Percentiles rank a stretch among this genome's conserved stretches.
Evolutionary conservation across 2,888 invertebrate species (phyloP).

Genomic region (Marronus borbonicus): DNA sequence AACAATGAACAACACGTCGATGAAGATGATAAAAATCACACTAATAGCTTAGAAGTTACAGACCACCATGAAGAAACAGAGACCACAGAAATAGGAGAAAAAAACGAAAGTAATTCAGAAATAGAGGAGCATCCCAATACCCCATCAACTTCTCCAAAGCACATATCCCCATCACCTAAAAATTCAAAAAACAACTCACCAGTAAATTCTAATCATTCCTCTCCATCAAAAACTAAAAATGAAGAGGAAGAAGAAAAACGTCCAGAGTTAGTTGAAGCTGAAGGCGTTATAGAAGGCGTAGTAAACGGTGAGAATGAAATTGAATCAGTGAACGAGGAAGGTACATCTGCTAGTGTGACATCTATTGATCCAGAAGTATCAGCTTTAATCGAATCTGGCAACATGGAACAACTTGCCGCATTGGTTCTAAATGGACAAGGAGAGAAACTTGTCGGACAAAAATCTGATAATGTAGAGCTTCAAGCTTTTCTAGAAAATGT

Average conservation of each 20-base stretch:
- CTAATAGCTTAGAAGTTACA: conserved; percentile 24
- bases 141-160: conserved; percentile 42
- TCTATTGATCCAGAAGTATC: conserved; percentile 76
- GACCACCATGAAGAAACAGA: conserved; percentile 47
- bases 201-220: conserved; percentile 57
- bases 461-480: conserved; percentile 83
- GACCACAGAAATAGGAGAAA: conserved; percentile 52
- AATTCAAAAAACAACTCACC: conserved; percentile 28
- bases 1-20: conserved; percentile 53
- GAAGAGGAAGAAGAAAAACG: conserved; percentile 20
- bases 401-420: conserved; percentile 92
- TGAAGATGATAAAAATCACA: conserved; percentile 40
- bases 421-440: conserved; percentile 93
- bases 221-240: conserved; percentile 23
- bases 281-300: conserved; percentile 69
- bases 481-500: conserved; percentile 91
- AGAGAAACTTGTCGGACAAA: conserved; percentile 79
- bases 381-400: conserved; percentile 80
- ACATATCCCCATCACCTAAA: conserved; percentile 23
- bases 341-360: conserved; percentile 71
- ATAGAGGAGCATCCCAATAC: conserved; percentile 49
- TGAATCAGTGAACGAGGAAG: conserved; percentile 70
- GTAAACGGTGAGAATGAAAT: conserved; percentile 69
- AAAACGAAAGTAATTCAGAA: conserved; percentile 50
- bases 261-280: conserved; percentile 57